Conservation (phyloP, 1,140 invertebrate species). For the Drosophila pallidifrons region DNA sequence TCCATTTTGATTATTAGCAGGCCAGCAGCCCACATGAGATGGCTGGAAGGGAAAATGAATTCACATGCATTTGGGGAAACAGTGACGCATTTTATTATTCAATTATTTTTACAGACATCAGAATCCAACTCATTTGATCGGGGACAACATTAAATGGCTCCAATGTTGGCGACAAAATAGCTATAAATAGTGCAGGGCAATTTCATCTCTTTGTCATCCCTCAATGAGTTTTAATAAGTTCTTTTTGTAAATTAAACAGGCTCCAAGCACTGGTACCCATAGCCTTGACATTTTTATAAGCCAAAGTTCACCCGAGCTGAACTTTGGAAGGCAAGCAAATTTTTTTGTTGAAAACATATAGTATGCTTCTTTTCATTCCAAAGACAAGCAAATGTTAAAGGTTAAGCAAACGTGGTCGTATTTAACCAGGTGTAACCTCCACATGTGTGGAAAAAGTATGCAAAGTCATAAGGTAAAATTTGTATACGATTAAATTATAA, state of each 20-base stretch:
- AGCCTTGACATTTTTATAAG: slow-evolving; percentile 35
- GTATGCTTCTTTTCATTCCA: slow-evolving; percentile 8
- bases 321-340: slow-evolving; percentile 35
- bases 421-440: slow-evolving; percentile 6
- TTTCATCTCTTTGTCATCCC: slow-evolving; percentile 3
- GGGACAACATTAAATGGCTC: slow-evolving; percentile 29
- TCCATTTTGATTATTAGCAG: slow-evolving; percentile 81
- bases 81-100: slow-evolving; percentile 56
- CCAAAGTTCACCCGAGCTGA: slow-evolving; percentile 30
- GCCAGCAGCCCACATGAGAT: slow-evolving; percentile 3
- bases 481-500: not conserved
- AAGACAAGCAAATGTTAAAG: slow-evolving; percentile 43
- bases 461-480: not conserved
- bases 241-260: slow-evolving; percentile 13
- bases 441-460: not conserved
- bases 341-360: slow-evolving; percentile 51
- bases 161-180: slow-evolving; percentile 16
- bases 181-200: slow-evolving; percentile 52
- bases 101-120: slow-evolving; percentile 56
- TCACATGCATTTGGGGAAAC: slow-evolving; percentile 36
- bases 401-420: slow-evolving; percentile 43
- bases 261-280: slow-evolving; percentile 14
- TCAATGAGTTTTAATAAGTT: slow-evolving; percentile 22
- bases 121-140: slow-evolving; percentile 32
- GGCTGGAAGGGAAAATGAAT: not conserved